These are phyloP conservation scores for Chaetophractus vellerosus DNA, from an alignment of 2,797 vertebrate species.

Conservation along the genomic window DNA sequence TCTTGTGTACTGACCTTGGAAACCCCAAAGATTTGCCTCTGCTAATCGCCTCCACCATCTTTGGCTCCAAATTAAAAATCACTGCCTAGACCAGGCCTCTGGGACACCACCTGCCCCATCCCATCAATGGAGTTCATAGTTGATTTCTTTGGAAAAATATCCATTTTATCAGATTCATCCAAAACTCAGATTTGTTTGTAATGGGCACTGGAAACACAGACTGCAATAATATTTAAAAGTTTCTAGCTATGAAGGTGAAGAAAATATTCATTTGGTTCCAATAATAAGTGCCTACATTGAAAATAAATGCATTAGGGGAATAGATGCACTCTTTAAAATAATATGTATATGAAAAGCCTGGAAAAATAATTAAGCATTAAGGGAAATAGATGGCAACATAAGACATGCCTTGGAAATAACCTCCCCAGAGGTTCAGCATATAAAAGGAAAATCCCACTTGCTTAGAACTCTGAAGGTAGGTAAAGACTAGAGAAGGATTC, in stretches of 20 bases:
- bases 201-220: constrained; percentile 46
- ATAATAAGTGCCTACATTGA: not conserved
- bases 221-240: not conserved
- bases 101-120: constrained; percentile 74
- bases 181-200: constrained; percentile 67
- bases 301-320: not conserved
- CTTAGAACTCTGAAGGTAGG: too few species aligned
- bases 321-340: not conserved
- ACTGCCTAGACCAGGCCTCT: constrained; percentile 67
- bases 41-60: constrained; percentile 79
- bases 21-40: constrained; percentile 72
- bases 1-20: constrained; percentile 75
- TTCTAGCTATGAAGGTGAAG: constrained; percentile 32
- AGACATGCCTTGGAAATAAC: too few species aligned
- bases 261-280: constrained; percentile 11
- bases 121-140: constrained; percentile 51
- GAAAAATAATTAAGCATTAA: constrained; percentile 61
- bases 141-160: constrained; percentile 79
- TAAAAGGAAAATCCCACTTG: not conserved
- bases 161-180: constrained; percentile 71
- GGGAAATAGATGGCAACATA: constrained; percentile 17
- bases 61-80: constrained; percentile 77
- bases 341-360: not conserved
- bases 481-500: too few species aligned
- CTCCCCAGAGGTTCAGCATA: too few species aligned